These are phyloP conservation scores for Acipenser transmontanus DNA, from an alignment of 2,797 vertebrate species.

Conservation along the genomic window DNA sequence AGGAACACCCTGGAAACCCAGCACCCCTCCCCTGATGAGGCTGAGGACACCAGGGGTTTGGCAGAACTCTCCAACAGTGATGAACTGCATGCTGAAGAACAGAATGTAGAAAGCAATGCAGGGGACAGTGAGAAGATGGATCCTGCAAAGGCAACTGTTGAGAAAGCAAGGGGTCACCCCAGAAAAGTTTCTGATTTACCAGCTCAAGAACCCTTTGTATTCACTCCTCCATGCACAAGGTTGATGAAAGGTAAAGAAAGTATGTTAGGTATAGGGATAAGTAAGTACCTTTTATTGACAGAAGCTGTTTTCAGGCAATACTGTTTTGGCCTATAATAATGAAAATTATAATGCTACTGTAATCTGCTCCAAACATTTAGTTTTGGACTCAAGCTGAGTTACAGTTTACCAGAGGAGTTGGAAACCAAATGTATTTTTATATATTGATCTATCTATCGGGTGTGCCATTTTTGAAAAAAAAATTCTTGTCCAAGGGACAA, in stretches of 20 bases:
- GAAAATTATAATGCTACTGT: too few relatives aligned
- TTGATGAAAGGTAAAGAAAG: slow-evolving; percentile 46
- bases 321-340: too few relatives aligned
- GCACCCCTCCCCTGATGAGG: slow-evolving; percentile 4
- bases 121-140: background rate
- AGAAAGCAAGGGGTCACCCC: slow-evolving; percentile 22
- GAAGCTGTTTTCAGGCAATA: too few relatives aligned
- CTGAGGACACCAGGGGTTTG: slow-evolving; percentile 4
- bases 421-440: too few relatives aligned
- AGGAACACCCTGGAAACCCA: slow-evolving; percentile 26
- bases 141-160: slow-evolving; percentile 5
- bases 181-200: slow-evolving; percentile 38
- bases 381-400: too few relatives aligned
- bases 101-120: background rate
- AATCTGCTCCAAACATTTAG: too few relatives aligned
- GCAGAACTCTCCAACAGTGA: background rate
- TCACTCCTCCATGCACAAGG: slow-evolving; percentile 62
- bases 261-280: too few relatives aligned
- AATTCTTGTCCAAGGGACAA: too few relatives aligned
- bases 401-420: too few relatives aligned
- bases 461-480: too few relatives aligned
- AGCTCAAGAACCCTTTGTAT: slow-evolving; percentile 53
- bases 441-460: too few relatives aligned
- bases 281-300: too few relatives aligned
- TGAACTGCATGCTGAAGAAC: background rate